Conservation (phyloP, 2,797 vertebrate species). For the Zalophus californianus region DNA sequence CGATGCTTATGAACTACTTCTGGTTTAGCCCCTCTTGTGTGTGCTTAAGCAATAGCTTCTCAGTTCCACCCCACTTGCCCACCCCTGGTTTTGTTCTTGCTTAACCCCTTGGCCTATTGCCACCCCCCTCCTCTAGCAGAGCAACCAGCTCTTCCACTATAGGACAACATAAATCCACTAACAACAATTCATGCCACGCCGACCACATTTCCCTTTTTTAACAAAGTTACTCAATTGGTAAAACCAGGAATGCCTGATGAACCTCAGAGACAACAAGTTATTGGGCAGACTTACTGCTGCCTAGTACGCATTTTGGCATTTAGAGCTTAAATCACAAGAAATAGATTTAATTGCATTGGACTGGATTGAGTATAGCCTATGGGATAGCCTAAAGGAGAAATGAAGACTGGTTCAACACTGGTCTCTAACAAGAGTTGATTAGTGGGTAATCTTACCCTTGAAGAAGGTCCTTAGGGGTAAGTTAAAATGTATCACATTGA, state of each 20-base stretch:
- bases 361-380: background rate
- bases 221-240: background rate
- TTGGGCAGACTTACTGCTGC: background rate
- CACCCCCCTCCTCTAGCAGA: background rate
- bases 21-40: background rate
- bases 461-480: background rate
- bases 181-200: background rate
- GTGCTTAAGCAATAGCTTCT: conserved; percentile 12
- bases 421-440: background rate
- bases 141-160: background rate
- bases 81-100: conserved; percentile 31
- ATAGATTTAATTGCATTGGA: background rate
- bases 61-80: background rate
- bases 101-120: background rate
- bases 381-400: background rate
- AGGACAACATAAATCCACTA: background rate
- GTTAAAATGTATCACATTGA: background rate
- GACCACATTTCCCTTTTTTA: background rate
- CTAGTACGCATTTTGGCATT: background rate
- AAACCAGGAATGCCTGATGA: background rate
- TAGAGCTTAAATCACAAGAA: background rate
- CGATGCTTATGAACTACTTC: background rate
- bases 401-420: background rate
- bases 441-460: background rate
- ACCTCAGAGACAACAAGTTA: background rate